These are phyloP conservation scores for Staurois parvus DNA, from an alignment of 2,797 vertebrate species.

Conservation along the genomic window DNA sequence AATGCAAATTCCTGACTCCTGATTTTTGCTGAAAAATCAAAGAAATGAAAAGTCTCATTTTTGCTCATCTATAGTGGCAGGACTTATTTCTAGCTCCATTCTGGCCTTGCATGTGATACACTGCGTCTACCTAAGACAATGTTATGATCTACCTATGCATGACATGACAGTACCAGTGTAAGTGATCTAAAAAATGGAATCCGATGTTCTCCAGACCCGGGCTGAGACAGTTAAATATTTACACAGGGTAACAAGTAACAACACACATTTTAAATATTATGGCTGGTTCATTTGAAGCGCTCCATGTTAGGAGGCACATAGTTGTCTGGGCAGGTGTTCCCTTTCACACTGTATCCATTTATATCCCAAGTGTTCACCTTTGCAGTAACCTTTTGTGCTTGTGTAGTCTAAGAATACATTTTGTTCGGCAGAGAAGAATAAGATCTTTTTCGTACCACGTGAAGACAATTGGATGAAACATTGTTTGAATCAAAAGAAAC, in stretches of 20 bases:
- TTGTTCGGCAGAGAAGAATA: background rate
- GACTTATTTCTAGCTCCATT: no score
- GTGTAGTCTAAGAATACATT: background rate
- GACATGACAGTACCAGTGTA: background rate
- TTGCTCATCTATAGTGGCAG: no score
- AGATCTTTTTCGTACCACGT: no score
- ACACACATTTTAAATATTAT: slow-evolving; percentile 28
- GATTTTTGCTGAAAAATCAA: no score
- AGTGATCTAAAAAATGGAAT: background rate
- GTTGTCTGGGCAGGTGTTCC: background rate
- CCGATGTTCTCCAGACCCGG: slow-evolving; percentile 1
- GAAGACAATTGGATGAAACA: no score
- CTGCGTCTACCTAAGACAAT: no score
- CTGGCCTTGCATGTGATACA: no score
- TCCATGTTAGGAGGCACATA: slow-evolving; percentile 9
- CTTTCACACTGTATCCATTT: slow-evolving; percentile 11
- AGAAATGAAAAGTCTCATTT: no score
- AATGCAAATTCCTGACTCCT: no score
- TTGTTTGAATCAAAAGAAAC: background rate
- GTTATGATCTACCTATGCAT: no score
- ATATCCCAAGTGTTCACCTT: background rate
- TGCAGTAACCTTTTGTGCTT: slow-evolving; percentile 15
- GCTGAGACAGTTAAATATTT: slow-evolving; percentile 22
- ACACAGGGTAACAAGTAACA: slow-evolving; percentile 5
- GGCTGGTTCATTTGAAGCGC: background rate